Percentiles rank a stretch among this genome's conserved stretches.
phyloP scores from a whole-genome alignment of 2,113 vertebrate genomes.

The Chiloscyllium plagiosum region DNA sequence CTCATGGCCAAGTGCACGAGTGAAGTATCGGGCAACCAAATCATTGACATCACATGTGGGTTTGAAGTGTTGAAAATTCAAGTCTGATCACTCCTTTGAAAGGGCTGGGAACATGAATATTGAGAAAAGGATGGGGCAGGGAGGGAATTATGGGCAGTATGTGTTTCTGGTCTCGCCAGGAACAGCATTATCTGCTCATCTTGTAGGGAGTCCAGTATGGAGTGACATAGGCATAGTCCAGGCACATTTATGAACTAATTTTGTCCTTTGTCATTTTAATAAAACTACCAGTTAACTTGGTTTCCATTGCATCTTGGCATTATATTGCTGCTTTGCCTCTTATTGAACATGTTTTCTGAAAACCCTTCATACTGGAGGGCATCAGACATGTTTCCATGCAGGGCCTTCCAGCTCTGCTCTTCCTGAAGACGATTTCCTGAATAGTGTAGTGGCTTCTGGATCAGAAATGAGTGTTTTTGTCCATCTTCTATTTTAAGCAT shows the following conservation, averaged over 20 bases:
- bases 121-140: too few species aligned
- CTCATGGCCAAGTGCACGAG: not conserved
- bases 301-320: not conserved
- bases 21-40: not conserved
- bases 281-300: not conserved
- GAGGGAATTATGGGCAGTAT: too few species aligned
- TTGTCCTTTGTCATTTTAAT: not conserved
- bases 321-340: not conserved
- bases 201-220: too few species aligned
- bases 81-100: slow-evolving; percentile 47
- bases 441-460: not conserved
- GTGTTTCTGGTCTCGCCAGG: too few species aligned
- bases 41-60: not conserved
- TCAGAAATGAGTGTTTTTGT: not conserved
- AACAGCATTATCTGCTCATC: too few species aligned
- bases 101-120: slow-evolving; percentile 42
- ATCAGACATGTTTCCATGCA: not conserved
- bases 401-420: not conserved
- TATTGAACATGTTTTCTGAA: not conserved
- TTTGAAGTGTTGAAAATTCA: not conserved
- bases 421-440: not conserved
- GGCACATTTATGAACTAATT: not conserved
- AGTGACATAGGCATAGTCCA: too few species aligned
- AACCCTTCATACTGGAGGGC: too few species aligned
- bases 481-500: not conserved